Evolutionary conservation across 2,113 vertebrate species (phyloP).

Genomic region (Hydrolagus affinis): DNA sequence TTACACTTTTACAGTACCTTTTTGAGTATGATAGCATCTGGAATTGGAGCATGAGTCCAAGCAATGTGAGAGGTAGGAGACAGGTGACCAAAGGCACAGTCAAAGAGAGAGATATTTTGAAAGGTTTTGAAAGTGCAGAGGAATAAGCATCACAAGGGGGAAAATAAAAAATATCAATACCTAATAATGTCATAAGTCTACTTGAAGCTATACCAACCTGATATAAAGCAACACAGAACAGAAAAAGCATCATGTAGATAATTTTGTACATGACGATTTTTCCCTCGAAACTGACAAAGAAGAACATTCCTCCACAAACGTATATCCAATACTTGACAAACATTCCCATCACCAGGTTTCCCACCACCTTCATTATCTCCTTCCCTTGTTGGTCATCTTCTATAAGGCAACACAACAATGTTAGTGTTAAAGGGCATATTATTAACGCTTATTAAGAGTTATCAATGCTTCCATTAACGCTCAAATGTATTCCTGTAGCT

Average conservation of each 20-base stretch:
- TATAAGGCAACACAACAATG: slow-evolving; percentile 37
- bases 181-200: too few species aligned
- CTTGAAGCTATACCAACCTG: slow-evolving; percentile 60
- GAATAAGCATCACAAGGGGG: too few species aligned
- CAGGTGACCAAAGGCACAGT: too few species aligned
- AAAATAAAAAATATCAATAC: too few species aligned
- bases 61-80: too few species aligned
- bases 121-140: too few species aligned
- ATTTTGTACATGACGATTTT: slow-evolving; percentile 96
- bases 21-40: too few species aligned
- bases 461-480: background rate
- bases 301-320: slow-evolving; percentile 95
- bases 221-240: slow-evolving; percentile 91
- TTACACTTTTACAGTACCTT: too few species aligned
- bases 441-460: background rate
- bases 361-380: slow-evolving; percentile 83
- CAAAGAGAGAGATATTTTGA: too few species aligned
- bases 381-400: slow-evolving; percentile 45
- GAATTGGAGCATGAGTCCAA: too few species aligned
- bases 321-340: slow-evolving; percentile 98
- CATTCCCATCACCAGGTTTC: slow-evolving; percentile 82
- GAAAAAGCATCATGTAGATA: slow-evolving; percentile 97
- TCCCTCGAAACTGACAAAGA: slow-evolving; percentile 96
- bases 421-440: background rate
- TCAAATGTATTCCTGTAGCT: too few species aligned